A percentile compares a stretch with the other conserved stretches of the same genome.
phyloP scores from a whole-genome alignment of 2,113 vertebrate species.

The Pangasianodon hypophthalmus region DNA sequence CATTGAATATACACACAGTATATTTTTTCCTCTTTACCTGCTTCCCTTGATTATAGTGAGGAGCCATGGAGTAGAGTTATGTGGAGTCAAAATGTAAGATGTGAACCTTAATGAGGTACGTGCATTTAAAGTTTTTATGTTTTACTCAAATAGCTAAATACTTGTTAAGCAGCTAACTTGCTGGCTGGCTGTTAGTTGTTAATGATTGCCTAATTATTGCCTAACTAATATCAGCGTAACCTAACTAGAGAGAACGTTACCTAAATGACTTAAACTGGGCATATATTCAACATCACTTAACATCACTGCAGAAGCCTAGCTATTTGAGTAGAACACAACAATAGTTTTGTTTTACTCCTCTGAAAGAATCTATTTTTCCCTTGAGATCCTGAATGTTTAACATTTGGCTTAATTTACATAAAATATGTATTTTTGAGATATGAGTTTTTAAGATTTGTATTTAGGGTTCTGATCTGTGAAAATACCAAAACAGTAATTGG shows the following conservation, averaged over 20 bases:
- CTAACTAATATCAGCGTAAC: too few species aligned
- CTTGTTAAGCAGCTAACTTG: background rate
- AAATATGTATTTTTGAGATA: background rate
- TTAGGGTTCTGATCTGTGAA: too few species aligned
- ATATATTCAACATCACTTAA: background rate
- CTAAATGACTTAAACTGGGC: background rate
- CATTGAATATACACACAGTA: background rate
- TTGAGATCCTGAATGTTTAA: background rate
- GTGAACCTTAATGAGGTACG: background rate
- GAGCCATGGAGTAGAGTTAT: background rate
- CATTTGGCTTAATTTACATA: background rate
- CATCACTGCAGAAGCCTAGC: background rate
- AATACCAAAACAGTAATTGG: too few species aligned
- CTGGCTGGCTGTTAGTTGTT: background rate
- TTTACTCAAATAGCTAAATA: background rate
- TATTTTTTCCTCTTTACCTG: background rate
- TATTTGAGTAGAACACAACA: background rate
- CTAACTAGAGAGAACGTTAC: background rate
- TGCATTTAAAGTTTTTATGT: background rate
- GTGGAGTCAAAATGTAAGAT: background rate
- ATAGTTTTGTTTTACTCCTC: background rate
- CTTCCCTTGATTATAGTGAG: background rate
- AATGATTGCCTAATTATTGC: background rate
- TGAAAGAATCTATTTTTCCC: background rate
- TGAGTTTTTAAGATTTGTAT: background rate